A percentile compares a stretch with the other conserved stretches of the same genome.
Conservation (phyloP, 2,797 vertebrate genomes). For the Gymnodraco acuticeps region DNA sequence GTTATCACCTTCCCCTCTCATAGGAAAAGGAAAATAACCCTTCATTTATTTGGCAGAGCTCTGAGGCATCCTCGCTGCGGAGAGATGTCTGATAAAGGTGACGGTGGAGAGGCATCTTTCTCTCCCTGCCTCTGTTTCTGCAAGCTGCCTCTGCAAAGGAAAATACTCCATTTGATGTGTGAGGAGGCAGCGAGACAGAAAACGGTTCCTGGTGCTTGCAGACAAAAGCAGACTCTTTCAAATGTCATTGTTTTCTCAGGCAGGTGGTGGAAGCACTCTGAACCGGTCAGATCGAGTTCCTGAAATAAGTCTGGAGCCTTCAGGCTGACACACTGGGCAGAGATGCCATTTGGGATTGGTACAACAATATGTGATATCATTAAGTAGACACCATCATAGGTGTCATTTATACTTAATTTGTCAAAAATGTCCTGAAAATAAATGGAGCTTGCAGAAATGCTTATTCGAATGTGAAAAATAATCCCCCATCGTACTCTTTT, state of each 20-base stretch:
- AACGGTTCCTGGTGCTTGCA: constrained; percentile 22
- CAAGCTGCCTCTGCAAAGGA: constrained; percentile 36
- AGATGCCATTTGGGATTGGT: constrained; percentile 6
- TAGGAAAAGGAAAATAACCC: constrained; percentile 54
- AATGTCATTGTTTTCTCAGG: constrained; percentile 39
- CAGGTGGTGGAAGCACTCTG: constrained; percentile 39
- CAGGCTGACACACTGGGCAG: background rate
- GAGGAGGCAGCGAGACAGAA: constrained; percentile 34
- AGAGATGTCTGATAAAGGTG: constrained; percentile 65
- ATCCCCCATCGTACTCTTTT: too few species aligned
- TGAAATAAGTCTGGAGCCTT: constrained; percentile 26
- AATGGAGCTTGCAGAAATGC: too few species aligned
- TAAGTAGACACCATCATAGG: too few species aligned
- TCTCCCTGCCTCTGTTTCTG: constrained; percentile 7
- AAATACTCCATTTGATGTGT: constrained; percentile 48
- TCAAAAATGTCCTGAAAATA: too few species aligned
- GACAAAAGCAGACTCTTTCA: constrained; percentile 46
- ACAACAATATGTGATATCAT: background rate
- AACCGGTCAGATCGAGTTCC: constrained; percentile 28
- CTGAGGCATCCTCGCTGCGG: constrained; percentile 50
- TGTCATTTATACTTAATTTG: too few species aligned
- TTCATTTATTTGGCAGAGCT: constrained; percentile 56
- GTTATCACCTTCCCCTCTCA: constrained; percentile 62
- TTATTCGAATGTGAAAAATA: too few species aligned
- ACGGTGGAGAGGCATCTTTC: constrained; percentile 48